Conservation (phyloP, 2,797 vertebrate species). For the Melanotaenia parkinsoni region DNA sequence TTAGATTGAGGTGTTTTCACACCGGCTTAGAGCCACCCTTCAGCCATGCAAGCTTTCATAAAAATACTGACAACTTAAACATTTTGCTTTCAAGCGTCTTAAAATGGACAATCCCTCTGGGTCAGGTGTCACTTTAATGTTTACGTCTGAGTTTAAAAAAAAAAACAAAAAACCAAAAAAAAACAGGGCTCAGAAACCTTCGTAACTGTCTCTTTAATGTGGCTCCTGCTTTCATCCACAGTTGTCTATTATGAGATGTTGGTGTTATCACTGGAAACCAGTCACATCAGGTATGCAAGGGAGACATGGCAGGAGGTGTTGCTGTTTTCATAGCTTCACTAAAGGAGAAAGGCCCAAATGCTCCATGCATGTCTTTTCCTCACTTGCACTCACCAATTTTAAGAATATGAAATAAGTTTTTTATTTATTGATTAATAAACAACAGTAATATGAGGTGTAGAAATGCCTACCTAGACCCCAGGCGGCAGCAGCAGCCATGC, state of each 20-base stretch:
- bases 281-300: slow-evolving; percentile 47
- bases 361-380: background rate
- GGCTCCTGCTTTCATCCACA: slow-evolving; percentile 55
- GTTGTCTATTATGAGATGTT: slow-evolving; percentile 53
- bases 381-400: background rate
- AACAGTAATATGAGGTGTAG: background rate
- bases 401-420: too few species aligned
- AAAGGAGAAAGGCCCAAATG: slow-evolving; percentile 7
- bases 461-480: slow-evolving; percentile 92
- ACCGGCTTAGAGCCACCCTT: slow-evolving; percentile 11
- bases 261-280: slow-evolving; percentile 59
- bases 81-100: slow-evolving; percentile 28
- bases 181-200: slow-evolving; percentile 41
- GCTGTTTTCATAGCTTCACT: slow-evolving; percentile 40
- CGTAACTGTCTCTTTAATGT: slow-evolving; percentile 27
- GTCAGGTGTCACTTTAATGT: slow-evolving; percentile 26
- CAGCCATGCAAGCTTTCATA: background rate
- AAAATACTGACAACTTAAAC: slow-evolving; percentile 18
- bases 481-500: slow-evolving; percentile 97
- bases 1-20: too few species aligned
- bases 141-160: slow-evolving; percentile 25
- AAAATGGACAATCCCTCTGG: slow-evolving; percentile 13
- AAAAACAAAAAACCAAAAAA: slow-evolving; percentile 3
- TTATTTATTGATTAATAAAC: background rate
- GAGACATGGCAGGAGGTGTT: slow-evolving; percentile 28